A percentile compares a stretch with the other conserved stretches of the same genome.
phyloP scores from a whole-genome alignment of 2,113 vertebrate species.

The Zingel zingel region DNA sequence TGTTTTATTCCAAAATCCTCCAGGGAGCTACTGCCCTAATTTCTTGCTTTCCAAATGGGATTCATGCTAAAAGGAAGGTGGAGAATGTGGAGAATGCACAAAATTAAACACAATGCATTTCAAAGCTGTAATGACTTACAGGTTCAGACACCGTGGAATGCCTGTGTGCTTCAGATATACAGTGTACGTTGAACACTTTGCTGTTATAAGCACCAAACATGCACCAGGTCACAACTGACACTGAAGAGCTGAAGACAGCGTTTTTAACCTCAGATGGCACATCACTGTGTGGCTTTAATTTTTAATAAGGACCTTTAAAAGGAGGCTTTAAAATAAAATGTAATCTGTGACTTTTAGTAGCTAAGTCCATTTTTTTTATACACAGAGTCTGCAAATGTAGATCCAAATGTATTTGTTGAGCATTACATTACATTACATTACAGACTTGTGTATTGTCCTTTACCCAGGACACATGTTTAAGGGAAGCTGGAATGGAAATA shows the following conservation, averaged over 20 bases:
- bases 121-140: conserved; percentile 61
- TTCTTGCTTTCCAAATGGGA: conserved; percentile 76
- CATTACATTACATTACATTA: not conserved
- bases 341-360: conserved; percentile 11
- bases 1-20: conserved; percentile 74
- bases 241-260: conserved; percentile 14
- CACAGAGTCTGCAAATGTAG: not conserved
- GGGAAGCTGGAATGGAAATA: not conserved
- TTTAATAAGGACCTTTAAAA: conserved; percentile 10
- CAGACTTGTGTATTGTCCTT: not conserved
- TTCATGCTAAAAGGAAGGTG: conserved; percentile 76
- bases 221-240: conserved; percentile 21
- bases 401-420: not conserved
- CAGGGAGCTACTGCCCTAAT: conserved; percentile 79
- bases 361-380: not conserved
- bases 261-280: conserved; percentile 25
- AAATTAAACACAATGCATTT: conserved; percentile 71
- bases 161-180: conserved; percentile 38
- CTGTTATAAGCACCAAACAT: conserved; percentile 10
- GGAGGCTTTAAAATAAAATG: not conserved
- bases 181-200: not conserved
- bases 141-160: conserved; percentile 48
- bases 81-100: conserved; percentile 65
- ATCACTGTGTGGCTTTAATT: not conserved
- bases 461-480: not conserved